Evolutionary conservation across 2,797 vertebrate genomes (phyloP), one percentile per base, ranked within the genome.

Genomic region (Gouania willdenowi): DNA sequence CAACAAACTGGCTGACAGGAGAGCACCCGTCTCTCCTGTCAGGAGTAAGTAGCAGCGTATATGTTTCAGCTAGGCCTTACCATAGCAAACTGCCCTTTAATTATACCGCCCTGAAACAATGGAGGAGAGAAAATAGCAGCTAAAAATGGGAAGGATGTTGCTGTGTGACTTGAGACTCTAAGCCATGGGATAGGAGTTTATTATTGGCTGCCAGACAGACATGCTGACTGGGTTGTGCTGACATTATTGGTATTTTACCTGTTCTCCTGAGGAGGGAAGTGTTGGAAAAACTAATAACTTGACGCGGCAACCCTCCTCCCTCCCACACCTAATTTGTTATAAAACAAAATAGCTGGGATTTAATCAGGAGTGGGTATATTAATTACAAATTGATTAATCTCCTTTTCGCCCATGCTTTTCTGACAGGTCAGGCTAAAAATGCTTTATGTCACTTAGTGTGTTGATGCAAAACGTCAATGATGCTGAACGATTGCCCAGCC

Each of bases 181-280:
- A 83, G 77, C 84, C 81, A 9, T 61, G 81, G 80, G 80, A 84
- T 77, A 69, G 57, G 56, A 77, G 77, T 84, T 80, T 87, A 79
- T 87, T 87, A 87, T 81, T 80, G 84, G 83, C 79, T 79, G 81
- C 69, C 67, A 78, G 79, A 81, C 79, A 85, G 79, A 79, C 61
- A 82, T 86, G 81, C 84, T 85, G 85, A 86, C 78, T 82, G 80
- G 78, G 79, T 82, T 82, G 79, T 82, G 72, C 83, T 83, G 86
- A 85, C 82, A 71, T 84, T 88, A 84, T 84, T 86, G 81, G 79
- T 83, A 81, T 87, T 88, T 83, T 71, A 77, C 67, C 79, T 70
- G 67, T 77, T 82, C 72, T 84, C 77, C 48, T 33, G 66, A 58
- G 75, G 59, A 77, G 61, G 45, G 60, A 52, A 70, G 71, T 78